Evolutionary conservation across 2,888 invertebrate genomes (phyloP), one percentile per base, ranked within the genome.

Genomic region (Anthophora plumipes): DNA sequence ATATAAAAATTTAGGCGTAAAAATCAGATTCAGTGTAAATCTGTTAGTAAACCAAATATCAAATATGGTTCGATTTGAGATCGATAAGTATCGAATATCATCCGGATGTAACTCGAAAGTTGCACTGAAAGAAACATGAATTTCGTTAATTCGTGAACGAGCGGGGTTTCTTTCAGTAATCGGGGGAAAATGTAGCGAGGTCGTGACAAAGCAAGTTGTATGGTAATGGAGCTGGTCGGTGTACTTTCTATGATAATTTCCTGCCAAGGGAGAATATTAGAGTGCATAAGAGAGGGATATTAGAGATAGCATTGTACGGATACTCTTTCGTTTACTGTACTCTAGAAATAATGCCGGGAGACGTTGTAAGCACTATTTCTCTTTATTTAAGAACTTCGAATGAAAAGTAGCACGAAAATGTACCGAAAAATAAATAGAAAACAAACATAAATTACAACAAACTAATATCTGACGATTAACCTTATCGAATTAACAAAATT

Each of bases 211-310:
- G 41, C 41, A 7, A 41, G 39, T 67, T 41, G 41, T 54, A 67
- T 67, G 66, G 41, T 67, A 54, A 67, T 67, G 41, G 39, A 7
- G 7, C 25, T 25, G n/a, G 41, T n/a, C 41, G 41, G 20, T 67
- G 54, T 67, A 54, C 31, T 67, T 67, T 54, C 66, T 67, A 67
- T 67, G 66, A 41, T 67, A 67, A 67, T 67, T 67, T 22, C 22
- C n/a, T 12, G 11, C 22, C 54, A 17, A 17, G 6, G 14, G 11
- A 22, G 54, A 22, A 54, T 41, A n/a, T 54, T 54, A 67, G 41
- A 17, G 41, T 25, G 66, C 66, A 54, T 22, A 67, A 14, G 17
- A 41, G 54, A 17, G 41, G 54, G 17, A 54, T 17, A 41, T 37
- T 41, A 54, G n/a, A 22, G 41, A 52, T n/a, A 39, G 22, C 2